These are phyloP conservation scores for Aplodontia rufa DNA, from an alignment of 2,113 vertebrate genomes.

Conservation along the genomic window DNA sequence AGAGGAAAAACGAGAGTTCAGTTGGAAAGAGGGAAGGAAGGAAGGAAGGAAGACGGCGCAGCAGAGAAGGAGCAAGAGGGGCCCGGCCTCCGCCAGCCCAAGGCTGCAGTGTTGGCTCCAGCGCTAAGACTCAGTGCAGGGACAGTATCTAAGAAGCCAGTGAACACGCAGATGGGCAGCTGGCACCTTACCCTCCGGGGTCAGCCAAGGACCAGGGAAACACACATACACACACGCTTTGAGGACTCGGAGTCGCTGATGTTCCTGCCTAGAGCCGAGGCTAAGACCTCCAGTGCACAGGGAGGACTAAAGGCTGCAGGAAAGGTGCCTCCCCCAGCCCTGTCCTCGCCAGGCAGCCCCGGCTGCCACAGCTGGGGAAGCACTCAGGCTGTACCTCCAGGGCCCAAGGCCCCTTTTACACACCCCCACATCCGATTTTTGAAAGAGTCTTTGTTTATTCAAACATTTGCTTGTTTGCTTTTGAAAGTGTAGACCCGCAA, in stretches of 20 bases:
- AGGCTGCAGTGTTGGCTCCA: not conserved
- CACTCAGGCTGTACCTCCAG: not conserved
- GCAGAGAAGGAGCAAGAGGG: constrained; percentile 22
- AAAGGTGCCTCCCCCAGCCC: not conserved
- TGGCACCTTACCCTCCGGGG: not conserved
- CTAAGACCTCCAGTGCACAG: not conserved
- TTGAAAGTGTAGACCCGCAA: not conserved
- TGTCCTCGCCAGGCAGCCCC: not conserved
- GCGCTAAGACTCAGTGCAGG: not conserved
- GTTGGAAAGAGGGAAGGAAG: constrained; percentile 75
- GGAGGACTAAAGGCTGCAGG: not conserved
- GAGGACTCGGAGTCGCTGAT: not conserved
- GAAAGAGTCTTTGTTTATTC: not conserved
- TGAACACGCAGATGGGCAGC: not conserved
- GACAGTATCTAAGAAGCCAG: not conserved
- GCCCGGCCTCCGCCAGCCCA: accelerated
- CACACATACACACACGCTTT: accelerated
- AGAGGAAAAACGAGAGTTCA: constrained; percentile 81
- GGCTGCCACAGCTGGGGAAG: not conserved
- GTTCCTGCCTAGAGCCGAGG: not conserved
- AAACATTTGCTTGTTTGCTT: not conserved
- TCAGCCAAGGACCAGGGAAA: not conserved
- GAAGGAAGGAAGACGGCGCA: constrained; percentile 26
- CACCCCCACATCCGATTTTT: not conserved
- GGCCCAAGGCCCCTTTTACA: accelerated